phyloP scores from a whole-genome alignment of 2,113 vertebrate species.

The Plotosus lineatus region DNA sequence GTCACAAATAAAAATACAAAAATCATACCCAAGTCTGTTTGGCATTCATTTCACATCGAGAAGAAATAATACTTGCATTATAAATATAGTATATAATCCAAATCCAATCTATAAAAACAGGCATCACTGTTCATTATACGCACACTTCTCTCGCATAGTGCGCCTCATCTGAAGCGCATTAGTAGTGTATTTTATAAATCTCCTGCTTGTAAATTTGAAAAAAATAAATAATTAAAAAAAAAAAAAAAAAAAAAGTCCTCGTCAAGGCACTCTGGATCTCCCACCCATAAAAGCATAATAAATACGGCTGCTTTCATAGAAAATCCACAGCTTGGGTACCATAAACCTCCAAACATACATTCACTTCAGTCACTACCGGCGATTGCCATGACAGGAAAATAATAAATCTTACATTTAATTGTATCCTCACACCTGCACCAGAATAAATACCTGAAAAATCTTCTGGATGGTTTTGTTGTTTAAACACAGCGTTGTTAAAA shows the following conservation, averaged over 20 bases:
- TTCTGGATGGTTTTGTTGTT: too few species aligned
- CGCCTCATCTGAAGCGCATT: background rate
- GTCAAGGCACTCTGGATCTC: constrained; percentile 47
- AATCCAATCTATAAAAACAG: constrained; percentile 7
- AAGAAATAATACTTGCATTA: constrained; percentile 28
- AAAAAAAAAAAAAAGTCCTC: background rate
- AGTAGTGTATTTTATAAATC: constrained; percentile 9
- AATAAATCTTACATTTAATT: background rate
- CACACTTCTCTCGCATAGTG: too few species aligned
- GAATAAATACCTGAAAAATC: constrained; percentile 16
- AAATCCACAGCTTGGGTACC: constrained; percentile 14
- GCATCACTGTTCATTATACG: background rate
- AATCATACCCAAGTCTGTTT: constrained; percentile 5
- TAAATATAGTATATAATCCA: constrained; percentile 22
- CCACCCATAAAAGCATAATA: constrained; percentile 6
- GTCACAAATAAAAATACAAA: background rate
- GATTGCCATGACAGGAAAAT: constrained; percentile 10
- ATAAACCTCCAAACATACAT: background rate
- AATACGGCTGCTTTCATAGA: constrained; percentile 35
- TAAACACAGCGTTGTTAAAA: too few species aligned
- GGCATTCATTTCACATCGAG: constrained; percentile 25
- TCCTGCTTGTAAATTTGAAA: background rate
- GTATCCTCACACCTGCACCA: background rate
- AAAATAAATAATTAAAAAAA: background rate
- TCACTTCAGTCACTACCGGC: constrained; percentile 14